phyloP scores from a whole-genome alignment of 2,113 vertebrate genomes.

The Notechis scutatus region DNA sequence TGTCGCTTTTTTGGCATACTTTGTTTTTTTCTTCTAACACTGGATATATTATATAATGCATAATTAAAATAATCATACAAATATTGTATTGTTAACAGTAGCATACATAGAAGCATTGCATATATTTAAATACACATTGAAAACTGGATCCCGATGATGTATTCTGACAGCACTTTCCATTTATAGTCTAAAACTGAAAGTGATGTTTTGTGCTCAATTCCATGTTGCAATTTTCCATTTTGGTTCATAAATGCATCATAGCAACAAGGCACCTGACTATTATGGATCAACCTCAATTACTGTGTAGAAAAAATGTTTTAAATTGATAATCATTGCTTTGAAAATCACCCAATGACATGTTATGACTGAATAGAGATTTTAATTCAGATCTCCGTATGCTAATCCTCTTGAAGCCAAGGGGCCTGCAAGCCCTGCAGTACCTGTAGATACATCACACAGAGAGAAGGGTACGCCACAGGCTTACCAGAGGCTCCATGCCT shows the following conservation, averaged over 20 bases:
- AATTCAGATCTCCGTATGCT: neutral
- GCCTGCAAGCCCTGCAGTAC: neutral
- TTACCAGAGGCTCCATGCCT: neutral
- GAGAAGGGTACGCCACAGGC: neutral
- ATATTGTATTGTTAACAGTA: slow-evolving; percentile 10
- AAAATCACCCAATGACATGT: neutral
- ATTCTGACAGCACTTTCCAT: neutral
- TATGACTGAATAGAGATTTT: neutral
- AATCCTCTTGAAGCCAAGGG: neutral
- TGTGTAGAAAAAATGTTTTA: neutral
- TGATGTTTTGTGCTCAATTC: neutral
- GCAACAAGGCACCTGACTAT: neutral
- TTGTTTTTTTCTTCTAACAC: neutral
- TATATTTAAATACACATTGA: slow-evolving; percentile 7
- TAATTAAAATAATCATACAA: neutral
- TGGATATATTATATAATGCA: neutral
- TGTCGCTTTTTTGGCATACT: neutral
- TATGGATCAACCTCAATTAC: neutral
- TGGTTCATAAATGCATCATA: neutral
- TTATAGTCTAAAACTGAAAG: neutral
- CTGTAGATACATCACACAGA: neutral
- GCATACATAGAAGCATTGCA: neutral
- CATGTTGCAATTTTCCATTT: neutral
- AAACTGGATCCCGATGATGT: neutral
- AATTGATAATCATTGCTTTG: neutral